phyloP scores from a whole-genome alignment of 2,113 vertebrate species.

The Lampris incognitus region DNA sequence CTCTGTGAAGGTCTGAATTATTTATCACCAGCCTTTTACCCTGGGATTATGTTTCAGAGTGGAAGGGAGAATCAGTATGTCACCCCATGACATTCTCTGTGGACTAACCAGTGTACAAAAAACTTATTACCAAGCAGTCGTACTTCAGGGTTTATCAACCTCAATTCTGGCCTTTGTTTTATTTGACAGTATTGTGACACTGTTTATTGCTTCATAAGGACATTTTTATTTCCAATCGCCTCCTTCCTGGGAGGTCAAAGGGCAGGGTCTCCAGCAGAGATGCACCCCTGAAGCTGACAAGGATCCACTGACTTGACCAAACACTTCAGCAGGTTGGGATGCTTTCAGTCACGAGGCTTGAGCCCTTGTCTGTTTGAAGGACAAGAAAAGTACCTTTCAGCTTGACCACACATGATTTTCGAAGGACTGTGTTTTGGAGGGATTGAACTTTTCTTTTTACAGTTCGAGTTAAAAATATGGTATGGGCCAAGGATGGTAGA shows the following conservation, averaged over 20 bases:
- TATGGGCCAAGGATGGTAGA: too few species aligned
- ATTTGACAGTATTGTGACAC: not conserved
- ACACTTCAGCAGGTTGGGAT: slow-evolving; percentile 38
- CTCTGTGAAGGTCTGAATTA: slow-evolving; percentile 78
- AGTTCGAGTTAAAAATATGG: too few species aligned
- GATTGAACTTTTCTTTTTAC: not conserved
- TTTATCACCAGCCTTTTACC: slow-evolving; percentile 75
- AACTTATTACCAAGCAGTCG: slow-evolving; percentile 9
- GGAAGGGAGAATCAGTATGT: slow-evolving; percentile 50
- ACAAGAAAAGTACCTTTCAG: not conserved
- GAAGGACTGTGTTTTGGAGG: too few species aligned
- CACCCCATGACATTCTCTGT: slow-evolving; percentile 64
- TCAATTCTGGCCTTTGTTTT: not conserved
- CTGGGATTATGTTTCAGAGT: slow-evolving; percentile 71
- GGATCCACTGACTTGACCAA: slow-evolving; percentile 31
- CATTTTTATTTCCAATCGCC: not conserved
- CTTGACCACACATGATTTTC: too few species aligned
- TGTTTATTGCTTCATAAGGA: not conserved
- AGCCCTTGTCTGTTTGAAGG: slow-evolving; percentile 18
- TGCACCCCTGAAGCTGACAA: slow-evolving; percentile 12
- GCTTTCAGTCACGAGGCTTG: slow-evolving; percentile 12
- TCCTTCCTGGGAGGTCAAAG: slow-evolving; percentile 11
- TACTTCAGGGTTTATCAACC: not conserved
- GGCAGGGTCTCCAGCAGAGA: not conserved
- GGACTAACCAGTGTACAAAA: slow-evolving; percentile 35